Percentiles rank a stretch among this genome's conserved stretches.
Conservation (phyloP, 1,140 invertebrate genomes). For the Rhyzopertha dominica region DNA sequence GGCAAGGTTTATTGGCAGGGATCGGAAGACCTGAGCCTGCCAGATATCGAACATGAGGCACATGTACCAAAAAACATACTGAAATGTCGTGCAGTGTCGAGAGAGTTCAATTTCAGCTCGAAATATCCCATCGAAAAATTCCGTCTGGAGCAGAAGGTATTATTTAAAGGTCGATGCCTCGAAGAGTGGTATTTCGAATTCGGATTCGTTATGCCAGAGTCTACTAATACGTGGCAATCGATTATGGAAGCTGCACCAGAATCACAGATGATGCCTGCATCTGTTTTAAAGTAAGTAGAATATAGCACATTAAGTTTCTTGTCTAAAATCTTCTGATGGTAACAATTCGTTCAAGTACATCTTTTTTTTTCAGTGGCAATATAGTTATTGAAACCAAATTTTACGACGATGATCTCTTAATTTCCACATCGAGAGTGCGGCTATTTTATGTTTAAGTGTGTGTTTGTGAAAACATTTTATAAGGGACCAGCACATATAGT, state of each 20-base stretch:
- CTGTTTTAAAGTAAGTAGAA: constrained; percentile 78
- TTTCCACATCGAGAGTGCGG: constrained; percentile 91
- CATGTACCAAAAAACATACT: constrained; percentile 94
- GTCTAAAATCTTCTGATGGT: no score
- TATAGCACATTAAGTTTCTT: constrained; percentile 7
- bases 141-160: constrained; percentile 77
- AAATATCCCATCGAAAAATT: constrained; percentile 95
- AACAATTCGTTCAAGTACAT: no score
- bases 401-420: constrained; percentile 91
- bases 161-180: constrained; percentile 75
- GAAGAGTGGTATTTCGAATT: constrained; percentile 99
- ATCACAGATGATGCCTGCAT: constrained; percentile 99
- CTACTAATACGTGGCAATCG: constrained; percentile 99
- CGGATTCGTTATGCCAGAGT: constrained; percentile 97
- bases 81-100: constrained; percentile 90
- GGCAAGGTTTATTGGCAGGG: constrained; percentile 97
- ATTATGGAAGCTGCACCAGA: constrained; percentile 97
- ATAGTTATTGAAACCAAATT: constrained; percentile 99
- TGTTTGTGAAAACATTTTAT: no score
- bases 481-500: no score
- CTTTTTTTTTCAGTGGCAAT: constrained; percentile 78
- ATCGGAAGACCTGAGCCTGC: constrained; percentile 90
- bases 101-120: constrained; percentile 99
- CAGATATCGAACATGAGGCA: constrained; percentile 92
- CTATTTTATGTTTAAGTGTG: constrained; percentile 85